Percentiles rank a stretch among this genome's conserved stretches.
Conservation (phyloP, 1,140 invertebrate genomes). For the Lepidotrigona ventralis region DNA sequence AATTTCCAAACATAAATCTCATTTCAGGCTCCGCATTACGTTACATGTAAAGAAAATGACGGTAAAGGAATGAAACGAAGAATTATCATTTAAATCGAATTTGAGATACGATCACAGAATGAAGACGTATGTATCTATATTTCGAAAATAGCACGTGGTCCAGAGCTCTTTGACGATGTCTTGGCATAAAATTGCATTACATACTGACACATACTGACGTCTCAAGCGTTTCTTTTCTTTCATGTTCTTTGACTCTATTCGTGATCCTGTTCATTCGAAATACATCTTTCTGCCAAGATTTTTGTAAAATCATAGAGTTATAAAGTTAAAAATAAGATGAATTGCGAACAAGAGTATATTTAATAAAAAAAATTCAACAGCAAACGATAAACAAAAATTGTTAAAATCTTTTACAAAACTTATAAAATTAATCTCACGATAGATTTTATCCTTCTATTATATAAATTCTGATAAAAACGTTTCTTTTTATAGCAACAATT, state of each 20-base stretch:
- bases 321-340: background rate
- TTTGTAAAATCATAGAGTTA: background rate
- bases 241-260: background rate
- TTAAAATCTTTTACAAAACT: no score
- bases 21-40: background rate
- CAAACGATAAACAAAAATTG: no score
- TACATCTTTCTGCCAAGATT: background rate
- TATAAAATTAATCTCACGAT: background rate
- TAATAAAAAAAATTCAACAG: background rate
- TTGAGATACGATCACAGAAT: background rate
- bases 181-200: background rate
- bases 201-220: no score
- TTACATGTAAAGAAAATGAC: background rate
- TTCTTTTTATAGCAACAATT: no score
- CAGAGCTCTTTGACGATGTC: background rate
- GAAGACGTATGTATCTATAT: background rate
- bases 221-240: background rate
- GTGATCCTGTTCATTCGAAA: background rate
- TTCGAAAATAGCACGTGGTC: background rate
- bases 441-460: background rate
- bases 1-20: no score
- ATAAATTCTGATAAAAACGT: background rate
- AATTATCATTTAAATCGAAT: background rate
- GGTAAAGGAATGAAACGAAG: background rate
- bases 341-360: background rate